These are phyloP conservation scores for Sorex maritimensis DNA, from an alignment of 2,797 vertebrate species.

Conservation along the genomic window DNA sequence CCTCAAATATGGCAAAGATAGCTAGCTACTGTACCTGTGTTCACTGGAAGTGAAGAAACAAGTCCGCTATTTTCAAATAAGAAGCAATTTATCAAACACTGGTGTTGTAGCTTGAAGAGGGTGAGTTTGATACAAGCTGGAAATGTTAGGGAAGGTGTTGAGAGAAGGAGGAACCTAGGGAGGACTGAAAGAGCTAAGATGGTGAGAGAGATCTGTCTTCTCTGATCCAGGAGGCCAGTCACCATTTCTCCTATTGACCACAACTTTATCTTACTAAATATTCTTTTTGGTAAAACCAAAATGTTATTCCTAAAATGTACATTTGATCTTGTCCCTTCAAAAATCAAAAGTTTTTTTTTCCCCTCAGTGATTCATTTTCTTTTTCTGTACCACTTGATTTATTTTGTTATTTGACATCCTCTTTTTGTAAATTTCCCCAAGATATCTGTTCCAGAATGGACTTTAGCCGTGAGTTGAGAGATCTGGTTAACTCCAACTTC, in stretches of 20 bases:
- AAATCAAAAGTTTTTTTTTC: not conserved
- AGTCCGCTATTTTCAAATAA: not conserved
- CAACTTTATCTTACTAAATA: not conserved
- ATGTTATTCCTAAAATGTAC: not conserved
- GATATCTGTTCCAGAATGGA: no score
- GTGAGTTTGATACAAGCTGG: not conserved
- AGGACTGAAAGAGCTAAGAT: no score
- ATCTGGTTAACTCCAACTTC: no score
- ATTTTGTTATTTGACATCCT: no score
- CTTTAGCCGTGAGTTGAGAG: no score
- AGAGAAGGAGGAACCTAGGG: not conserved
- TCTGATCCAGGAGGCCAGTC: not conserved
- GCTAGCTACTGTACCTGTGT: accelerated
- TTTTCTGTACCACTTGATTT: no score
- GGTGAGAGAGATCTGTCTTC: not conserved
- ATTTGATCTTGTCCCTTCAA: not conserved
- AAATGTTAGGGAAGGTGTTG: not conserved
- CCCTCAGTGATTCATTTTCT: no score
- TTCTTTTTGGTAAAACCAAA: not conserved
- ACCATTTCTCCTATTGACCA: not conserved
- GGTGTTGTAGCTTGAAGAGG: not conserved
- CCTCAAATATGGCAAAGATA: not conserved
- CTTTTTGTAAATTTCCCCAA: no score
- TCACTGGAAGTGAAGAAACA: not conserved
- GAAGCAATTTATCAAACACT: not conserved